phyloP scores from a whole-genome alignment of 2,797 vertebrate genomes.

The Chromobotia macracanthus region DNA sequence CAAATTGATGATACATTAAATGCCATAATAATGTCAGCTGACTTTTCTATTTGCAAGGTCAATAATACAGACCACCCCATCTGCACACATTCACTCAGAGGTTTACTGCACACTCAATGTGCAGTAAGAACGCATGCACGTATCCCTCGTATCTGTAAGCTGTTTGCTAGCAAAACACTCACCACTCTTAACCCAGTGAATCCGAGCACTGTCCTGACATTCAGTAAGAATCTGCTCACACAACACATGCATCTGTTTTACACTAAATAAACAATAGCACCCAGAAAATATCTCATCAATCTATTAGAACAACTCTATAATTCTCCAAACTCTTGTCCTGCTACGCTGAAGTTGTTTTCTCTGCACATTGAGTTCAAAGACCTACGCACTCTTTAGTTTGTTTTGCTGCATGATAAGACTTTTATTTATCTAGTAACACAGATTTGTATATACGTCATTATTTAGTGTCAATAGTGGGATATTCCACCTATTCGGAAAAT shows the following conservation, averaged over 20 bases:
- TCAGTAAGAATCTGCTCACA: not conserved
- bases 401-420: not conserved
- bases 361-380: not conserved
- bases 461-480: not conserved
- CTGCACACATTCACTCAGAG: conserved; percentile 23
- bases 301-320: too few relatives aligned
- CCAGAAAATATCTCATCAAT: not conserved
- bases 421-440: not conserved
- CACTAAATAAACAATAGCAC: not conserved
- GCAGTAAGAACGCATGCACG: not conserved
- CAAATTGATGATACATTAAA: conserved; percentile 6
- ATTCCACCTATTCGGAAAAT: not conserved
- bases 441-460: not conserved
- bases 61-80: conserved; percentile 15
- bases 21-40: conserved; percentile 7
- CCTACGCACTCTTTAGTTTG: not conserved
- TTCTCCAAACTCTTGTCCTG: too few relatives aligned
- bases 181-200: not conserved
- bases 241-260: not conserved
- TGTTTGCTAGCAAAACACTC: too few relatives aligned
- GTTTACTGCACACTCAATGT: conserved; percentile 11
- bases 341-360: too few relatives aligned
- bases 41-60: conserved; percentile 2
- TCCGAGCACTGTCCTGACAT: not conserved
- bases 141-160: not conserved